Base-by-base conservation (phyloP, 2,888 invertebrate genomes). In the Tachystola acroxantha region DNA sequence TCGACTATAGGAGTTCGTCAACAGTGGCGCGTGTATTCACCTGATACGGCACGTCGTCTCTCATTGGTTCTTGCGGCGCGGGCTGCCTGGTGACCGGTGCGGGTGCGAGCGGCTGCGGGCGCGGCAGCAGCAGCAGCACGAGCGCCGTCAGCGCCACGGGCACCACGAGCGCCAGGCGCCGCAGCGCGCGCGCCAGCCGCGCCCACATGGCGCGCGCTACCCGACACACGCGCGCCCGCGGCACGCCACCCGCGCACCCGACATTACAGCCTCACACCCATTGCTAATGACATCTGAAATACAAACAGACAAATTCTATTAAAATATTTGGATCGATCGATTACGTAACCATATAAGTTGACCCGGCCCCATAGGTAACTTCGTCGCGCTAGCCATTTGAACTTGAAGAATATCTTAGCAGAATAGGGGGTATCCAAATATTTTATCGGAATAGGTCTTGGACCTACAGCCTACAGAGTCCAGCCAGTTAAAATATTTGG, bases 121-220 rank as follows among this genome's bases (percentile, higher is more conserved):
- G 75, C 54, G 82, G 79, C 58, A 84, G 74, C 59, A 86, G 72
- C 71, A 88, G 73, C 63, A 88, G 66, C 55, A 84, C 85, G 43
- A 88, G 68, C 43, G 86, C 88, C 25, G 89, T 81, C 53, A 90
- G 68, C 55, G 60, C 64, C 77, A 88, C 57, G 72, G 86, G 77
- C 76, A 88, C 55, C 69, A 89, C 72, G 67, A 88, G 70, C 73
- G 77, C 71, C 43, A 62, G 70, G 45, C 86, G 81, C 56, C 82
- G 78, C 62, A 82, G 60, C 57, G 68, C 68, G 40, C 78, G 76
- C 63, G 71, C 72, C 68, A 64, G 68, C 50, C 84, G 76, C 69
- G 79, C 67, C 70, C 77, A 78, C 86, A 84, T 81, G 40, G 43
- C 34, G 30, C 31, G 30, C 34, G 37, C 46, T 48, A 50, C 34